Conservation (phyloP, 2,113 vertebrate genomes). For the Ovis aries region DNA sequence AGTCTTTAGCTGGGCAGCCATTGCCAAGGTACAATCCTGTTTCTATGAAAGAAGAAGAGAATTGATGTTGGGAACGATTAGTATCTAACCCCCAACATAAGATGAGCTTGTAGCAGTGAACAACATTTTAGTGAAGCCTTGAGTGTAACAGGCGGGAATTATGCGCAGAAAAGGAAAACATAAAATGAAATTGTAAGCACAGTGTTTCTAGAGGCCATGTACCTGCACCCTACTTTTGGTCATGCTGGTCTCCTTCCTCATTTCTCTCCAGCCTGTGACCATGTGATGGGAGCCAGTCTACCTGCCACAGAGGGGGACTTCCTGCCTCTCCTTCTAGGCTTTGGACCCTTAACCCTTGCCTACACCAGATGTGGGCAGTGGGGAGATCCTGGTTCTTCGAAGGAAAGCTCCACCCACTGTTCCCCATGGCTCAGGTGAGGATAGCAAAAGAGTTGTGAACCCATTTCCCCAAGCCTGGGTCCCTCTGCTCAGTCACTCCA, state of each 20-base stretch:
- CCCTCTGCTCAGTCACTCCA: not conserved
- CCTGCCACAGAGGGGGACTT: not conserved
- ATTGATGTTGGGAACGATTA: not conserved
- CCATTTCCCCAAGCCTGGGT: no score
- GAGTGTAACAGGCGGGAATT: not conserved
- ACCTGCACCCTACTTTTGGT: not conserved
- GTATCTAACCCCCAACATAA: not conserved
- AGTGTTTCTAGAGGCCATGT: no score
- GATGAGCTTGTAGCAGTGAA: not conserved
- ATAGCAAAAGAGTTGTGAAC: not conserved
- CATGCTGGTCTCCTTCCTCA: not conserved
- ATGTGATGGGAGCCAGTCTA: not conserved
- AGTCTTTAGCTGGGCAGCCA: not conserved
- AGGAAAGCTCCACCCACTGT: not conserved
- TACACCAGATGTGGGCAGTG: not conserved
- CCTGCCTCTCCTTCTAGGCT: not conserved
- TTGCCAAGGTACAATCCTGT: not conserved
- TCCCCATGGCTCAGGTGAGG: not conserved
- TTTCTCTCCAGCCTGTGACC: not conserved
- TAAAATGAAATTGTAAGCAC: not conserved
- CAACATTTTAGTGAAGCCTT: not conserved
- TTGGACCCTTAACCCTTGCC: not conserved
- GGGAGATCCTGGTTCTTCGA: not conserved
- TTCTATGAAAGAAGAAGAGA: not conserved
- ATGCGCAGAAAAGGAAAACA: not conserved